Conservation (phyloP, 2,113 vertebrate genomes). For the Australoheros scitulus region DNA sequence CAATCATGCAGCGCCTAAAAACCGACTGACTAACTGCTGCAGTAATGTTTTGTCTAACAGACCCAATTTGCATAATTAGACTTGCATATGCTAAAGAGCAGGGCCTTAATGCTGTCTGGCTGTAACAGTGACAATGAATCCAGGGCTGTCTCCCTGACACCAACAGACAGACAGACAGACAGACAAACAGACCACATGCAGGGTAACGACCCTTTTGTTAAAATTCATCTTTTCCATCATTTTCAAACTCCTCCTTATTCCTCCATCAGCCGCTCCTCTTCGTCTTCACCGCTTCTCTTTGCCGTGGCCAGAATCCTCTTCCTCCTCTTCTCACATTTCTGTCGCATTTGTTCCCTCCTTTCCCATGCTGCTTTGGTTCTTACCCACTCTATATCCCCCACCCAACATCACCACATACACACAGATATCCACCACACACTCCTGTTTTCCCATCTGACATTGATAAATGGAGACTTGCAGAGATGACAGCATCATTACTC, state of each 20-base stretch:
- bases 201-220: conserved; percentile 21
- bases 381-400: conserved; percentile 19
- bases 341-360: conserved; percentile 30
- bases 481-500: conserved; percentile 81
- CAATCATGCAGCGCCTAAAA: conserved; percentile 26
- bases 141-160: conserved; percentile 24
- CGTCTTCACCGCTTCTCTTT: conserved; percentile 23
- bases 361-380: conserved; percentile 60
- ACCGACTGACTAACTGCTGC: conserved; percentile 56
- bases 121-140: conserved; percentile 63
- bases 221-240: conserved; percentile 20
- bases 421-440: conserved; percentile 30
- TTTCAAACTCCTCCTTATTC: conserved; percentile 42
- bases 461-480: conserved; percentile 75
- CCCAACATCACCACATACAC: conserved; percentile 26
- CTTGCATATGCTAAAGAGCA: conserved; percentile 75
- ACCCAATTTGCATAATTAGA: conserved; percentile 76
- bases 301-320: not conserved
- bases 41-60: conserved; percentile 53
- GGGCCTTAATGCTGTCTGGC: conserved; percentile 68
- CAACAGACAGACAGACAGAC: conserved; percentile 12
- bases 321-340: conserved; percentile 22
- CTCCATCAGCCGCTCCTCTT: conserved; percentile 35
- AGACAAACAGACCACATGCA: conserved; percentile 33
- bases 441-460: conserved; percentile 62